Conservation (phyloP, 2,113 vertebrate genomes). For the Labrus mixtus region DNA sequence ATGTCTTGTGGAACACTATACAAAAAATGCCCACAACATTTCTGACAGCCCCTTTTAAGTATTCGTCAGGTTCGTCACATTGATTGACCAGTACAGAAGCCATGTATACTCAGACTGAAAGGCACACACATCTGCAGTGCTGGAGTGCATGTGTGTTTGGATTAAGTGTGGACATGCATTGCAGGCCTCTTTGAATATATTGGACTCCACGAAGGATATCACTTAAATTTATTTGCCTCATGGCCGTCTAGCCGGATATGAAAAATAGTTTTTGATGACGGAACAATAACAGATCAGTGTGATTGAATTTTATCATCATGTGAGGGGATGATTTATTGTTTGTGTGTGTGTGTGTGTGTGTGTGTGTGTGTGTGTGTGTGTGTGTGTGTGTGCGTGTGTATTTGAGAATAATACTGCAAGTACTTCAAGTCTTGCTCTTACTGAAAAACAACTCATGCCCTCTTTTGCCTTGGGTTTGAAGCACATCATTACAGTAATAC, state of each 20-base stretch:
- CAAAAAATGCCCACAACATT: slow-evolving; percentile 37
- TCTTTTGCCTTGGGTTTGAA: neutral
- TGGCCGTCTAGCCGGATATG: slow-evolving; percentile 12
- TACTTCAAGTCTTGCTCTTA: neutral
- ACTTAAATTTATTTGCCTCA: slow-evolving; percentile 5
- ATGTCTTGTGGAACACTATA: slow-evolving; percentile 20
- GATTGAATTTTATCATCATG: slow-evolving; percentile 37
- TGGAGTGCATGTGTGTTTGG: slow-evolving; percentile 13
- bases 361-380: too few species aligned
- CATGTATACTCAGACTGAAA: slow-evolving; percentile 20
- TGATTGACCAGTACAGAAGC: slow-evolving; percentile 32
- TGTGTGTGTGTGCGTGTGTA: neutral
- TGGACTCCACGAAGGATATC: neutral
- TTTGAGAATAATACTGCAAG: neutral
- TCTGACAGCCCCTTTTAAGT: slow-evolving; percentile 12
- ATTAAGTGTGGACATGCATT: slow-evolving; percentile 17
- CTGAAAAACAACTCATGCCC: neutral
- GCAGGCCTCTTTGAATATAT: slow-evolving; percentile 25
- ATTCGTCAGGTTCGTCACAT: slow-evolving; percentile 43
- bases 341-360: neutral
- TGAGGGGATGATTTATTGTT: slow-evolving; percentile 7
- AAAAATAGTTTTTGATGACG: slow-evolving; percentile 31
- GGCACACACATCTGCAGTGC: slow-evolving; percentile 14
- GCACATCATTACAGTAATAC: neutral
- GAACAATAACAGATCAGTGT: slow-evolving; percentile 37